phyloP scores from a whole-genome alignment of 2,888 invertebrate genomes.

The Caradrina clavipalpis region DNA sequence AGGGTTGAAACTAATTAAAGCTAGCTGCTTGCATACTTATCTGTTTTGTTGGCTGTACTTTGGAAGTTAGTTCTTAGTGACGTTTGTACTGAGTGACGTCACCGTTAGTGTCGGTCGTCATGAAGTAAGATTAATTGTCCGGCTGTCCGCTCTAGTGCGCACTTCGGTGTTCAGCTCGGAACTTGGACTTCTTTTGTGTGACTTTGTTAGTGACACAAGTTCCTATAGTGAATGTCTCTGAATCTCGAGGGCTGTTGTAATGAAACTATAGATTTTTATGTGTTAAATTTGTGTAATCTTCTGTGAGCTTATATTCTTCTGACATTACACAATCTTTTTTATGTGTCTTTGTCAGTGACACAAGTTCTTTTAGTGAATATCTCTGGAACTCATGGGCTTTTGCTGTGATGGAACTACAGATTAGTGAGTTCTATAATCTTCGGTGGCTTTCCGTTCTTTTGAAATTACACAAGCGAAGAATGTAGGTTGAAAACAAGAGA shows the following conservation, averaged over 20 bases:
- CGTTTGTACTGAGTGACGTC: slow-evolving; percentile 25
- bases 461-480: too few species aligned
- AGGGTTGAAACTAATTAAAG: slow-evolving; percentile 19
- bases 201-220: not conserved
- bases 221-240: not conserved
- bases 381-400: too few species aligned
- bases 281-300: too few species aligned
- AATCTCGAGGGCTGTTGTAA: not conserved
- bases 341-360: too few species aligned
- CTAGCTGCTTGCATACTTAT: not conserved
- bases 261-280: not conserved
- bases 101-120: slow-evolving; percentile 14
- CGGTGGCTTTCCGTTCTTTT: too few species aligned
- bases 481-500: too few species aligned
- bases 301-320: too few species aligned
- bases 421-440: too few species aligned
- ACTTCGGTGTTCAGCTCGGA: slow-evolving; percentile 8
- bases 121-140: slow-evolving; percentile 52
- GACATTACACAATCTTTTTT: too few species aligned
- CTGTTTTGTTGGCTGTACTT: slow-evolving; percentile 27
- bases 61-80: slow-evolving; percentile 45
- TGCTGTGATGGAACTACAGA: too few species aligned
- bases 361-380: too few species aligned
- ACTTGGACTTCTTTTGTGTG: slow-evolving; percentile 17
- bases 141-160: slow-evolving; percentile 2